A percentile compares a stretch with the other conserved stretches of the same genome.
Conservation (phyloP, 2,113 vertebrate species). For the Lathamus discolor region DNA sequence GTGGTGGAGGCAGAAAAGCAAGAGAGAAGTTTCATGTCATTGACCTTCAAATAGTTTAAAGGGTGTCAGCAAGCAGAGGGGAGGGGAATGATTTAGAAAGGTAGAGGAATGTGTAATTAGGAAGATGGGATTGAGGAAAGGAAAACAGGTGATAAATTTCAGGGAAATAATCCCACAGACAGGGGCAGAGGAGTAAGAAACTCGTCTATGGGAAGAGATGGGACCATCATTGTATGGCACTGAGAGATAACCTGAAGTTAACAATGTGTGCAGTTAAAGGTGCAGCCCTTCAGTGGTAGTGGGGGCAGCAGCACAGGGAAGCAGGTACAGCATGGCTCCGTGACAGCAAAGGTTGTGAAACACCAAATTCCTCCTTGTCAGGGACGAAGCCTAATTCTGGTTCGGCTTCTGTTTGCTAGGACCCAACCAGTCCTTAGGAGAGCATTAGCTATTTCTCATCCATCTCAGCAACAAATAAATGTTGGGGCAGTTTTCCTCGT, state of each 20-base stretch:
- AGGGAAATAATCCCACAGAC: background rate
- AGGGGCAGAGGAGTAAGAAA: background rate
- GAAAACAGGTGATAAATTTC: conserved; percentile 48
- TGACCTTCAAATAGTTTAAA: background rate
- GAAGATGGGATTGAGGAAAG: conserved; percentile 5
- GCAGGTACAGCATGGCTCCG: background rate
- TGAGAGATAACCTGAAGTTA: background rate
- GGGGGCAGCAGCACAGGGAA: background rate
- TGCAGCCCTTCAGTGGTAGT: background rate
- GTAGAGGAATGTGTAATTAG: conserved; percentile 31
- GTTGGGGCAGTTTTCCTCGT: background rate
- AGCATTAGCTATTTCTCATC: background rate
- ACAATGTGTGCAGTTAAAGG: background rate
- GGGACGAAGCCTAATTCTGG: background rate
- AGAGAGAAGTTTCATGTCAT: background rate
- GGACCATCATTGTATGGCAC: background rate
- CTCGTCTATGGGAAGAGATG: background rate
- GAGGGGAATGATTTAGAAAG: conserved; percentile 63
- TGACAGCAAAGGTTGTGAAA: background rate
- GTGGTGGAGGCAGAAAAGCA: background rate
- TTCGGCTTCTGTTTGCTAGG: background rate
- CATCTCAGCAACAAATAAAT: background rate
- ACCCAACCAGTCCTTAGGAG: background rate
- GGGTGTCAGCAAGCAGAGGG: conserved; percentile 33
- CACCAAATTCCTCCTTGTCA: background rate